Base-by-base conservation (phyloP, 2,113 vertebrate genomes). In the Oncorhynchus nerka region DNA sequence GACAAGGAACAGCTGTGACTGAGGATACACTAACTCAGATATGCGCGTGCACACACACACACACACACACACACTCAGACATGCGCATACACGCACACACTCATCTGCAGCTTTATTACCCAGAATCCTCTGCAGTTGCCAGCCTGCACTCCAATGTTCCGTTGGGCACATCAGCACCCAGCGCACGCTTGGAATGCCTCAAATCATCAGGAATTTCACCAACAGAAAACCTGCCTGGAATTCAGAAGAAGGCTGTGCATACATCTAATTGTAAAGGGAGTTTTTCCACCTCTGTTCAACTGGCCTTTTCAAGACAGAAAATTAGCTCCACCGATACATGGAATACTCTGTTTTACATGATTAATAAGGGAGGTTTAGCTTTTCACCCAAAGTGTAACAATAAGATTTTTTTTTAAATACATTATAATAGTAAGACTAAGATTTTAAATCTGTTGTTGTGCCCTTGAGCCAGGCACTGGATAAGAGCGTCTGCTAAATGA, bases 141-240 rank as follows among this genome's bases (percentile, higher is more conserved):
- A 72, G 6, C 83, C 82, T 49, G 76, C 86, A 85, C 86, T 80
- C 68, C 76, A 86, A 76, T 84, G 78, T 83, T 91, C 85, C 80
- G 78, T 85, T 80, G 80, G 84, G 84, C 88, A 87, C 88, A 93
- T 93, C 88, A 89, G 89, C 83, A 93, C 83, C 83, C 89, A 79
- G 80, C 49, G 64, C 87, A 91, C 87, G 88, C 85, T 85, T 87
- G 80, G 49, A 81, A 73, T 83, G 79, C 79, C 87, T 86, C 87
- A 86, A 89, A 91, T 93, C 89, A 92, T 91, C 89, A 90, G 88
- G 86, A 93, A 90, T 90, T 89, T 91, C 85, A 89, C 80, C 83
- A 45, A 87, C 86, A 82, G 84, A 89, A 90, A 89, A 91, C 90
- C 89, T 93, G 89, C 88, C 84, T 83, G 67, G 89, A 92, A 92